phyloP scores from a whole-genome alignment of 2,888 invertebrate species.

The Melinopterus prodromus region DNA sequence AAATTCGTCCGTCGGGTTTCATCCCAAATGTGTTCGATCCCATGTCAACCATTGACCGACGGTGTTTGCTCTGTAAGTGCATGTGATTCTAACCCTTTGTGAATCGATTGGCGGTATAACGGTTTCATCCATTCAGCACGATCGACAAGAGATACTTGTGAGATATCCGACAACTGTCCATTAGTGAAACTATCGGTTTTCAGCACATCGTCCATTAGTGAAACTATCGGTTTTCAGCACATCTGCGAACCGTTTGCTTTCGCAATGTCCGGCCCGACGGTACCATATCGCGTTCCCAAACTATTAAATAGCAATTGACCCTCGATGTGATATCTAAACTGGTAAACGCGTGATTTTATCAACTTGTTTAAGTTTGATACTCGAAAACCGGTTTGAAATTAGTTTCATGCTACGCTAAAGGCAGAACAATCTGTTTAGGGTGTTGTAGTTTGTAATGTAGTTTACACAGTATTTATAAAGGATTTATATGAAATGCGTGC shows the following conservation, averaged over 20 bases:
- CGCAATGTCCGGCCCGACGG: conserved; percentile 21
- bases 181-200: conserved; percentile 39
- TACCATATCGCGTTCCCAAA: conserved; percentile 18
- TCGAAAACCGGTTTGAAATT: too few relatives aligned
- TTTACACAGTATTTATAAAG: too few relatives aligned
- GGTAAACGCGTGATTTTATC: background rate
- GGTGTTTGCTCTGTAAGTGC: conserved; percentile 6
- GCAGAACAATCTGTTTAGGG: too few relatives aligned
- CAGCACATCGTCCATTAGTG: conserved; percentile 39
- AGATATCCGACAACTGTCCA: conserved; percentile 41
- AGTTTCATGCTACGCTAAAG: too few relatives aligned
- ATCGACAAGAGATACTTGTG: conserved; percentile 38
- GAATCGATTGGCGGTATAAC: conserved; percentile 14
- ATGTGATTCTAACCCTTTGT: conserved; percentile 24
- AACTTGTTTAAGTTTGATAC: too few relatives aligned
- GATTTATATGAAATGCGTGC: too few relatives aligned
- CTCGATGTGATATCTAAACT: background rate
- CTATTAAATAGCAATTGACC: conserved; percentile 26
- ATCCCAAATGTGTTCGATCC: background rate
- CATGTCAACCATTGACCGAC: background rate
- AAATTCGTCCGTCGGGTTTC: background rate
- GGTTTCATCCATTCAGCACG: conserved; percentile 17
- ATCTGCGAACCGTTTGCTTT: conserved; percentile 24
- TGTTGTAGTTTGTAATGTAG: too few relatives aligned
- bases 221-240: conserved; percentile 33